phyloP scores from a whole-genome alignment of 2,113 vertebrate genomes.

The Amazona vittata region DNA sequence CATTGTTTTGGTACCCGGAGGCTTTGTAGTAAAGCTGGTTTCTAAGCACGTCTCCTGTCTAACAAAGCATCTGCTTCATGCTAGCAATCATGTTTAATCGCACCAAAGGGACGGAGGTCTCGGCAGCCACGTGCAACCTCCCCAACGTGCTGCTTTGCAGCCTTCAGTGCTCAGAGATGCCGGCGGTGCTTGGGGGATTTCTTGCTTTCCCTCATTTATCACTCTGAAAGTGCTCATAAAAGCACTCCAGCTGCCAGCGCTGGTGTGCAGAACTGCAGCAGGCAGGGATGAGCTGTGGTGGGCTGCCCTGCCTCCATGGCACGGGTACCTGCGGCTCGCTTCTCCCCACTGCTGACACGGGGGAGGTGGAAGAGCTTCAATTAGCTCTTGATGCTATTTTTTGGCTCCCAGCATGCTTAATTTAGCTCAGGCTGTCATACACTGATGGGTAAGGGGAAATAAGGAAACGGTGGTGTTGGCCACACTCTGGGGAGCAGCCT shows the following conservation, averaged over 20 bases:
- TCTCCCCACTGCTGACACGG: background rate
- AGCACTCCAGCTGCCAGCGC: background rate
- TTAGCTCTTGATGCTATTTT: constrained; percentile 54
- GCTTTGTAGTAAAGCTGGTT: background rate
- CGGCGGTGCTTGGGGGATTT: accelerated
- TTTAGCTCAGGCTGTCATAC: constrained; percentile 26
- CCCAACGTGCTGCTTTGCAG: background rate
- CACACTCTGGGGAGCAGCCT: background rate
- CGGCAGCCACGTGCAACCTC: background rate
- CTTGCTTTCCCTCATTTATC: background rate
- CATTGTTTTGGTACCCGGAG: accelerated
- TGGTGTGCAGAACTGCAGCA: accelerated
- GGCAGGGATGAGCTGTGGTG: background rate
- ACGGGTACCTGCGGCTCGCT: background rate
- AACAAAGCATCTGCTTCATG: background rate
- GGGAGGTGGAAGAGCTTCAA: background rate
- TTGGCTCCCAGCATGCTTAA: background rate
- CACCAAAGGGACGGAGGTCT: accelerated
- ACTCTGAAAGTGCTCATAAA: background rate
- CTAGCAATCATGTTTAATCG: background rate
- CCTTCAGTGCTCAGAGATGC: background rate
- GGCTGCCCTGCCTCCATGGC: background rate
- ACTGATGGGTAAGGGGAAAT: background rate
- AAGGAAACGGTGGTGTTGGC: background rate
- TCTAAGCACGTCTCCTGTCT: background rate